Evolutionary conservation across 2,113 vertebrate genomes (phyloP), one percentile per base, ranked within the genome.

Genomic region (Manacus vitellinus): DNA sequence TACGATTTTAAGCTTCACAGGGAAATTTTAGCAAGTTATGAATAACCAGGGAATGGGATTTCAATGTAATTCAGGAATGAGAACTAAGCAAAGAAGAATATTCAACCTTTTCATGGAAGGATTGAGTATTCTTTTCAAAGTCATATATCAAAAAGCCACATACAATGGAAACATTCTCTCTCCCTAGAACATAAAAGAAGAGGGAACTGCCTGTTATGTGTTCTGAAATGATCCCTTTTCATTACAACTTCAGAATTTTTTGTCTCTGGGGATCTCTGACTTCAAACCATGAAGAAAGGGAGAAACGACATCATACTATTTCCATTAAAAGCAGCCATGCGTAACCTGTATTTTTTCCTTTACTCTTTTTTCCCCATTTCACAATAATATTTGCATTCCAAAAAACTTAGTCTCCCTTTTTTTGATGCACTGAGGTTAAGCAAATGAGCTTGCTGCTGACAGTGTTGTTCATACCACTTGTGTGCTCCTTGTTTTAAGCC

Each of bases 121-220:
- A 94, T 62, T 88, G 91, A 92, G 94, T 96, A 97, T 97, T 98
- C 97, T 97, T 97, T 97, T 97, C 97, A 97, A 96, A 97, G 97
- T 89, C 96, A 96, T 97, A 95, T 97, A 97, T 98, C 97, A 97
- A 97, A 97, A 97, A 97, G 94, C 97, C 97, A 97, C 97, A 96
- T 92, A 97, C 96, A 97, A 97, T 97, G 95, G 94, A 97, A 98
- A 98, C 87, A 97, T 97, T 97, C 88, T 96, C 97, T 95, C 89
- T 95, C 51, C 47, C 63, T 93, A 91, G 78, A 85, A 95, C 97
- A 97, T 98, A 96, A 97, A 97, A 98, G 96, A 92, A 76, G 95
- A 96, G 72, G 65, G 92, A 95, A 89, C 84, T 96, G 95, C 92
- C 96, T 88, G 94, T 90, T 94, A 95, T 93, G 61, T 95, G 95